These are phyloP conservation scores for Matsumyia berberina DNA, from an alignment of 2,888 invertebrate species.

Conservation along the genomic window DNA sequence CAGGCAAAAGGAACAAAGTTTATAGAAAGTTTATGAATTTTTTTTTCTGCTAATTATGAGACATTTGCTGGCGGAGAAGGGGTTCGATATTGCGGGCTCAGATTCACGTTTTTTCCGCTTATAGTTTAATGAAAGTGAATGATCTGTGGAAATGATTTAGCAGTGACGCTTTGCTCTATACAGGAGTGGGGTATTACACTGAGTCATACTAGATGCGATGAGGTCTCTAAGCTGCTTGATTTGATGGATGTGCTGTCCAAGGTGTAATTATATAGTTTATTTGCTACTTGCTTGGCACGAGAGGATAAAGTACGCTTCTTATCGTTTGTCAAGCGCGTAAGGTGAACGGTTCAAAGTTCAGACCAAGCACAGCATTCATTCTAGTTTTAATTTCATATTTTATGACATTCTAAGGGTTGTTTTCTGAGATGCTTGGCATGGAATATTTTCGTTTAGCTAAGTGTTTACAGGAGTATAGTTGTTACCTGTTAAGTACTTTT, in stretches of 20 bases:
- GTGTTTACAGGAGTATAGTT: too few relatives aligned
- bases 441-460: too few relatives aligned
- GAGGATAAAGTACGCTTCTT: neutral
- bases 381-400: too few relatives aligned
- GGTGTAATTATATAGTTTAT: constrained; percentile 7
- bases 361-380: too few relatives aligned
- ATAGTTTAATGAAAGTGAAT: constrained; percentile 1
- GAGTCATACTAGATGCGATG: constrained; percentile 33
- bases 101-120: constrained; percentile 20
- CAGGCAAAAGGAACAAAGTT: constrained; percentile 15
- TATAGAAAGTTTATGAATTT: constrained; percentile 35
- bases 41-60: constrained; percentile 1
- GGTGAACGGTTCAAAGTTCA: too few relatives aligned
- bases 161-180: neutral
- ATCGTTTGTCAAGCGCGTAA: neutral
- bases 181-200: constrained; percentile 10
- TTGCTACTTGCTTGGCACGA: neutral
- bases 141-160: constrained; percentile 2
- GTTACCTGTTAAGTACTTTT: too few relatives aligned
- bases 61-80: constrained; percentile 3
- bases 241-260: neutral
- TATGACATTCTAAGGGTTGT: too few relatives aligned
- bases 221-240: constrained; percentile 16
- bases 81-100: neutral
- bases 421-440: too few relatives aligned